Percentiles rank a stretch among this genome's conserved stretches.
These are phyloP conservation scores for Gulo gulo DNA, from an alignment of 2,113 vertebrate species.

Conservation along the genomic window DNA sequence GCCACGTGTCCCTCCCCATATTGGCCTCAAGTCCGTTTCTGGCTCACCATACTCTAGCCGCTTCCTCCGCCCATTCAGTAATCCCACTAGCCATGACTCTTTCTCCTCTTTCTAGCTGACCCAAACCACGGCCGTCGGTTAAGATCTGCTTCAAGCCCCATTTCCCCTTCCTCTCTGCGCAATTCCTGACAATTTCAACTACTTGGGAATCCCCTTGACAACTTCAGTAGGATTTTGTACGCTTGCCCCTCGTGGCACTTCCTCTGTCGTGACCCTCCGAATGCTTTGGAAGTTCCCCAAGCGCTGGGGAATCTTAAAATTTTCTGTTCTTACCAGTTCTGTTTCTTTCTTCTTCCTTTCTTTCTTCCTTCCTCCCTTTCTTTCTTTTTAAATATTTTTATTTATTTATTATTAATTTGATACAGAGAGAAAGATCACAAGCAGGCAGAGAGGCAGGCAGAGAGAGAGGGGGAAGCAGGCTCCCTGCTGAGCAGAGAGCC, in stretches of 20 bases:
- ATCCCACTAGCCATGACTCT: neutral
- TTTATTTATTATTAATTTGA: too few species aligned
- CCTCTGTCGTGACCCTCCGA: neutral
- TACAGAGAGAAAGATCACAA: too few species aligned
- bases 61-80: neutral
- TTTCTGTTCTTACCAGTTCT: neutral
- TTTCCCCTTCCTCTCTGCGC: neutral
- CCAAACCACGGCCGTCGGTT: neutral
- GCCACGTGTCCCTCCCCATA: too few species aligned
- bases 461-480: too few species aligned
- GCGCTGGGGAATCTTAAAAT: neutral
- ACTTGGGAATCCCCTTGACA: neutral
- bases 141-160: neutral
- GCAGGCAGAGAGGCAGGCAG: too few species aligned
- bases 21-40: neutral
- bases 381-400: too few species aligned
- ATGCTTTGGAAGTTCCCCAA: neutral
- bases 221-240: neutral
- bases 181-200: neutral
- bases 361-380: too few species aligned
- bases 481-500: too few species aligned
- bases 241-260: neutral
- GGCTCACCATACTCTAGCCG: neutral
- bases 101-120: neutral
- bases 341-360: neutral